Conservation (phyloP, 1,140 invertebrate species). For the Monomorium pharaonis region DNA sequence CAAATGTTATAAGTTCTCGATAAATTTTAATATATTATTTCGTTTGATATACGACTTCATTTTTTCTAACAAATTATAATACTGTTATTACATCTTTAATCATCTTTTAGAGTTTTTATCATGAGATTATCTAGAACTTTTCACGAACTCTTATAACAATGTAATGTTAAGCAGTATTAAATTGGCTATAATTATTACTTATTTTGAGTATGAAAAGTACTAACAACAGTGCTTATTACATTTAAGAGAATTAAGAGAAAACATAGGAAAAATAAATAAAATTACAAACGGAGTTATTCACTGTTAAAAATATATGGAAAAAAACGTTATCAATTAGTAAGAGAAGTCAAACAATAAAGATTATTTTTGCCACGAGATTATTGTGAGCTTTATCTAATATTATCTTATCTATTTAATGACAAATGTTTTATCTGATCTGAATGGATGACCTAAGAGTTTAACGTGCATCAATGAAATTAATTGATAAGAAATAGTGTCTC, state of each 20-base stretch:
- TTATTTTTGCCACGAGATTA: conserved; percentile 1
- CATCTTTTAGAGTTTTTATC: neutral
- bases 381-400: conserved; percentile 6
- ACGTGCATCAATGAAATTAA: neutral
- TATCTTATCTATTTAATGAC: conserved; percentile 29
- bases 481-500: neutral
- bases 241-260: too few relatives aligned
- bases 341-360: neutral
- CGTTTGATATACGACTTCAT: neutral
- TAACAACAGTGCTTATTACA: too few relatives aligned
- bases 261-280: neutral
- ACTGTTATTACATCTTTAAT: neutral
- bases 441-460: neutral
- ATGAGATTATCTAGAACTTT: neutral
- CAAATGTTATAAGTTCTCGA: neutral
- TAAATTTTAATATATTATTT: conserved; percentile 24
- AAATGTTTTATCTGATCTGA: conserved; percentile 19
- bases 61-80: conserved; percentile 11
- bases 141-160: too few relatives aligned
- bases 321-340: neutral
- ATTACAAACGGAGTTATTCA: conserved; percentile 7
- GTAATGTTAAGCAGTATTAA: too few relatives aligned
- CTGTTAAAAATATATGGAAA: neutral
- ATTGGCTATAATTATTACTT: too few relatives aligned
- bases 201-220: too few relatives aligned